Evolutionary conservation across 2,888 invertebrate genomes (phyloP).

Genomic region (Anaspis maculata): DNA sequence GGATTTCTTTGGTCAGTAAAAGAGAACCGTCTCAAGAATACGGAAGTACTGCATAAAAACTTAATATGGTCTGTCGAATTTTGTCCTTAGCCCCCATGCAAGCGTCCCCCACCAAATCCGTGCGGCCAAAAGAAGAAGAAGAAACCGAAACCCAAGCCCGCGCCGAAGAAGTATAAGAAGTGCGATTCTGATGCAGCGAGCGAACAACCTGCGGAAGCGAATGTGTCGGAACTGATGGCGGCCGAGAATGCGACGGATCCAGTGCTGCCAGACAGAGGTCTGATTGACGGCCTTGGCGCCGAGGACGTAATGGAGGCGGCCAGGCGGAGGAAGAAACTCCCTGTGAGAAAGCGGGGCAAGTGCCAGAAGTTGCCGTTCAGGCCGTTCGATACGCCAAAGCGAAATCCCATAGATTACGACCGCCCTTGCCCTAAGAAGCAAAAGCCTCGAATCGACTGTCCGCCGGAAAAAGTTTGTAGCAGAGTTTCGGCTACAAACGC

Average conservation of each 20-base stretch:
- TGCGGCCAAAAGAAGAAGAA: conserved; percentile 5
- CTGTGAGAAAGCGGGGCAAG: background rate
- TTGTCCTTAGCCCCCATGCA: conserved; percentile 7
- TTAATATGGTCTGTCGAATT: background rate
- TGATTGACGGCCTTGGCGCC: too few relatives aligned
- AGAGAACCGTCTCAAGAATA: background rate
- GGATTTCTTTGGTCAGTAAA: too few relatives aligned
- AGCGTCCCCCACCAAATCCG: conserved; percentile 6
- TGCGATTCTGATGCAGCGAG: background rate
- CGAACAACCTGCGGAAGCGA: background rate
- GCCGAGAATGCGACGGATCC: too few relatives aligned
- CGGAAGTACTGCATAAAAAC: background rate
- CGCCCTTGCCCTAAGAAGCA: conserved; percentile 13
- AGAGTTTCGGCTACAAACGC: conserved; percentile 2
- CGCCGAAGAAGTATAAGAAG: conserved; percentile 4
- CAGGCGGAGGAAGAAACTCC: background rate
- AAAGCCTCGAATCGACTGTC: conserved; percentile 12
- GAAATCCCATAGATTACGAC: too few relatives aligned
- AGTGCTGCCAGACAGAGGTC: too few relatives aligned
- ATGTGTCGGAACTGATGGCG: too few relatives aligned
- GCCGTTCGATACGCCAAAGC: too few relatives aligned
- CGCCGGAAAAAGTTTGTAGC: conserved; percentile 1
- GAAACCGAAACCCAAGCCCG: conserved; percentile 2
- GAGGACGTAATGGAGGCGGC: background rate
- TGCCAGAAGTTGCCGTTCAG: too few relatives aligned